Conservation (phyloP, 2,113 vertebrate genomes). For the Rhinogobius similis region DNA sequence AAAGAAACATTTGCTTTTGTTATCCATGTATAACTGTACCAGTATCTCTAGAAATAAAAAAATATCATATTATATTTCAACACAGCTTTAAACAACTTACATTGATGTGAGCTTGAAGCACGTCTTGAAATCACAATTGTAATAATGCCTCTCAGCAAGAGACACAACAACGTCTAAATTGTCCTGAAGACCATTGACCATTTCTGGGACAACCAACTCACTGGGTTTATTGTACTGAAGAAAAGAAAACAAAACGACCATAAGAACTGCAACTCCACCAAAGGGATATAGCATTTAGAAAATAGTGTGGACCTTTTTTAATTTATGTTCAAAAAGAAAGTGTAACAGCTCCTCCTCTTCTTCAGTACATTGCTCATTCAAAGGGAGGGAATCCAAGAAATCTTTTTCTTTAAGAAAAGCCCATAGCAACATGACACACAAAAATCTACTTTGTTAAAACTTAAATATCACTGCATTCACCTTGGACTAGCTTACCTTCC, state of each 20-base stretch:
- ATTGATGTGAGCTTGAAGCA: slow-evolving; percentile 96
- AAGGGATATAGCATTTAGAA: neutral
- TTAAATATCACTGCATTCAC: neutral
- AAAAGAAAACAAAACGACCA: slow-evolving; percentile 10
- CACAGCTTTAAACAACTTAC: slow-evolving; percentile 78
- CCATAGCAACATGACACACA: neutral
- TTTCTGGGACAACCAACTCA: slow-evolving; percentile 89
- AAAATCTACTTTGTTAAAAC: neutral
- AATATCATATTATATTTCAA: neutral
- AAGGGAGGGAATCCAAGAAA: slow-evolving; percentile 93
- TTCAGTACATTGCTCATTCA: slow-evolving; percentile 89
- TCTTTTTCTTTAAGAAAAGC: slow-evolving; percentile 85
- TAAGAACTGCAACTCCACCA: neutral
- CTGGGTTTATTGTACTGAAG: slow-evolving; percentile 97
- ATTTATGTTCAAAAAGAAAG: slow-evolving; percentile 97
- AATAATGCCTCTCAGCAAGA: slow-evolving; percentile 97
- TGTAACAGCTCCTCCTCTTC: slow-evolving; percentile 93
- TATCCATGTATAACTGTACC: neutral
- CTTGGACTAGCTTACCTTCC: slow-evolving; percentile 84
- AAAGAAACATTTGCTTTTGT: neutral
- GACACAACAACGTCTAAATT: slow-evolving; percentile 98
- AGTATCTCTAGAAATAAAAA: neutral
- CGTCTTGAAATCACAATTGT: slow-evolving; percentile 99
- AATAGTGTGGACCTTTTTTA: slow-evolving; percentile 87
- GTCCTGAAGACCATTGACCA: slow-evolving; percentile 90